These are phyloP conservation scores for Chlorodrepanis virens DNA, from an alignment of 2,113 vertebrate species.

Conservation along the genomic window DNA sequence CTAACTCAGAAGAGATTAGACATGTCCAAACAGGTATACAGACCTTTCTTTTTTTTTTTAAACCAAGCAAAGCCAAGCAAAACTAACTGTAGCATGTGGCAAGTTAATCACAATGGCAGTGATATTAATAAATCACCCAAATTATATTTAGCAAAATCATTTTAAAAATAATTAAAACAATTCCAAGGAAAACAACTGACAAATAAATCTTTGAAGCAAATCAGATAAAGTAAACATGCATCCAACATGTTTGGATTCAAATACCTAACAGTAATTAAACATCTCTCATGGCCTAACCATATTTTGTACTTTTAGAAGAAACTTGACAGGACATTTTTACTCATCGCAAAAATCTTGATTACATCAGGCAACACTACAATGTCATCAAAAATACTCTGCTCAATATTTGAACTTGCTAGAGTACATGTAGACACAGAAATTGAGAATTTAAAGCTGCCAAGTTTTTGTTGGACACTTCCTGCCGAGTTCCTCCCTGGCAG, in stretches of 20 bases:
- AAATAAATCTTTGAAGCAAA: neutral
- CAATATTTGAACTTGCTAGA: neutral
- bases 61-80: neutral
- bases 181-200: neutral
- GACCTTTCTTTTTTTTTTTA: neutral
- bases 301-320: neutral
- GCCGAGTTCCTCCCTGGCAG: neutral
- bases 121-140: neutral
- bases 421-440: neutral
- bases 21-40: neutral
- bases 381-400: neutral
- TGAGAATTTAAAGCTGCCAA: neutral
- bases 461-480: neutral
- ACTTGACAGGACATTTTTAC: neutral
- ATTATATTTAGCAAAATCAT: neutral
- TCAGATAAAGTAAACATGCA: neutral
- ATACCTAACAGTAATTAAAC: neutral
- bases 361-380: neutral
- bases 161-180: rapidly evolving
- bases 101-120: neutral
- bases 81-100: neutral
- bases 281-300: neutral
- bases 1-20: neutral
- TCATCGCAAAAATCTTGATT: neutral
- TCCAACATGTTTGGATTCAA: neutral